These are phyloP conservation scores for Ranitomeya variabilis DNA, from an alignment of 2,113 vertebrate species.

Conservation along the genomic window DNA sequence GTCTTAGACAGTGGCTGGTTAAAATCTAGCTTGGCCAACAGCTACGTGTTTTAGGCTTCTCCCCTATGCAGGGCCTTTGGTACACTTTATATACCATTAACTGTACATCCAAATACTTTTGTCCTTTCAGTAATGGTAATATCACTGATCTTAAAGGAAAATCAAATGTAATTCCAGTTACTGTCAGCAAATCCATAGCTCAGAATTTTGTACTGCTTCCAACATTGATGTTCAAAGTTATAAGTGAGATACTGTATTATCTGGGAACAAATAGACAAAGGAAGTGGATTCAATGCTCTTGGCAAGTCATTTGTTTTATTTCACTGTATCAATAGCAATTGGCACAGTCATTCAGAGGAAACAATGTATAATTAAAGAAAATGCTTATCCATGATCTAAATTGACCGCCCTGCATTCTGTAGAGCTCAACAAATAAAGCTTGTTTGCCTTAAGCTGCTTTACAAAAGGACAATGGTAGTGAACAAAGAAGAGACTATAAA, in stretches of 20 bases:
- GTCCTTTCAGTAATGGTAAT: background rate
- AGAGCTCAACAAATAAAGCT: slow-evolving; percentile 37
- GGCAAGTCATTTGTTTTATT: slow-evolving; percentile 35
- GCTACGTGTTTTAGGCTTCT: no score
- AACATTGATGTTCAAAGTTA: background rate
- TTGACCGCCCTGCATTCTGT: slow-evolving; percentile 9
- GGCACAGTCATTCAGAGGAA: slow-evolving; percentile 35
- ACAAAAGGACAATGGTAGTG: slow-evolving; percentile 30
- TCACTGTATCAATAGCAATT: slow-evolving; percentile 36
- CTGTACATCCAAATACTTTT: background rate
- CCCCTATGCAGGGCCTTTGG: no score
- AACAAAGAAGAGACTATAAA: slow-evolving; percentile 42
- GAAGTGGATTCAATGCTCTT: slow-evolving; percentile 3
- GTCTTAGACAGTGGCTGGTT: no score
- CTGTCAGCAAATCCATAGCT: background rate
- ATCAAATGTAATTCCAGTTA: background rate
- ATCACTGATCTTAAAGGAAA: background rate
- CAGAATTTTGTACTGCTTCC: background rate
- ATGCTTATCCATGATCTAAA: slow-evolving; percentile 47
- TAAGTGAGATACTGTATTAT: background rate
- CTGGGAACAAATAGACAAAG: background rate
- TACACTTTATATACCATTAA: no score
- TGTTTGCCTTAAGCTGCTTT: slow-evolving; percentile 31
- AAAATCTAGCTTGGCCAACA: no score
- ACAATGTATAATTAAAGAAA: slow-evolving; percentile 54